A percentile compares a stretch with the other conserved stretches of the same genome.
Evolutionary conservation across 1,140 invertebrate species (phyloP).

Genomic region (Drosophila miranda): DNA sequence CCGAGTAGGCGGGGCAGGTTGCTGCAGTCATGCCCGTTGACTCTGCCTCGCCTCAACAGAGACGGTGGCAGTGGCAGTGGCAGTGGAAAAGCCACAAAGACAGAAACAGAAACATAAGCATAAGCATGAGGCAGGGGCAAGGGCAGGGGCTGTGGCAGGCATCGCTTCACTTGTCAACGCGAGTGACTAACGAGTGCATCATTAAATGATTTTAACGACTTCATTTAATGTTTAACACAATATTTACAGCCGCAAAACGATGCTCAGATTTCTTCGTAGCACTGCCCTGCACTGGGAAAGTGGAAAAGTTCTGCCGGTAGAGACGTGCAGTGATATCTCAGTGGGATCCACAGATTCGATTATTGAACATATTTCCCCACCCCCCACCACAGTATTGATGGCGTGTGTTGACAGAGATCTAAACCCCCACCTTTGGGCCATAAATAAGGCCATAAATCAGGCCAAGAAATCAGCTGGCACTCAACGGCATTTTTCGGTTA

Average conservation of each 20-base stretch:
- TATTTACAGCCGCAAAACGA: conserved; percentile 58
- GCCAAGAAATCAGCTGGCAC: conserved; percentile 18
- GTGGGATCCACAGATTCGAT: no score
- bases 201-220: conserved; percentile 79
- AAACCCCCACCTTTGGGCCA: no score
- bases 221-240: conserved; percentile 77
- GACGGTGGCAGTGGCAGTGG: conserved; percentile 34
- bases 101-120: no score
- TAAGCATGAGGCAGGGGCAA: no score
- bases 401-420: no score
- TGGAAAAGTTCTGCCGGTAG: neutral
- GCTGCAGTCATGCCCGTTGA: conserved; percentile 40
- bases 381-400: no score
- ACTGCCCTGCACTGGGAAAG: no score
- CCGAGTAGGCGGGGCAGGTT: neutral
- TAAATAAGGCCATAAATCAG: no score
- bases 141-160: conserved; percentile 15
- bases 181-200: conserved; percentile 74
- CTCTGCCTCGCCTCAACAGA: conserved; percentile 45
- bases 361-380: no score
- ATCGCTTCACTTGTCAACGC: conserved; percentile 66
- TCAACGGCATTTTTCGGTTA: no score
- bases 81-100: neutral
- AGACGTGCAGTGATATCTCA: no score
- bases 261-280: conserved; percentile 9